Percentiles rank a stretch among this genome's conserved stretches.
phyloP scores from a whole-genome alignment of 2,113 vertebrate species.

The Pseudorectes ferrugineus region DNA sequence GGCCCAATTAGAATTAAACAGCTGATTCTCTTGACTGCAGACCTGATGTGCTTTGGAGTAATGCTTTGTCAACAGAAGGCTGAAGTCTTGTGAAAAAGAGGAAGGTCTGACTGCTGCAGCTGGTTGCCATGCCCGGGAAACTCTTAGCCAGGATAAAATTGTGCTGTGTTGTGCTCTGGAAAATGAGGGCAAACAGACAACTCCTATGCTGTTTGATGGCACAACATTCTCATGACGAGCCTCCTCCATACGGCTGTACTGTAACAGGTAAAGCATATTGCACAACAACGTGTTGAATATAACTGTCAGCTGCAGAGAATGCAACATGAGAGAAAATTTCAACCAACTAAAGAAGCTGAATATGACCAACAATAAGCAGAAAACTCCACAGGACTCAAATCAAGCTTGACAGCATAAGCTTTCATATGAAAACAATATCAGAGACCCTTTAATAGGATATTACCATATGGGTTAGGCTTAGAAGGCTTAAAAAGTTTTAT shows the following conservation, averaged over 20 bases:
- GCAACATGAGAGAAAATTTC: neutral
- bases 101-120: neutral
- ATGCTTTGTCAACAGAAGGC: neutral
- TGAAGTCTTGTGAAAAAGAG: neutral
- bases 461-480: neutral
- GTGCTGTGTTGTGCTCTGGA: neutral
- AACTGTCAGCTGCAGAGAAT: neutral
- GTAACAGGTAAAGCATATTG: neutral
- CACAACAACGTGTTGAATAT: neutral
- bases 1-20: neutral
- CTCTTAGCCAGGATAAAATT: neutral
- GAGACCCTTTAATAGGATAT: neutral
- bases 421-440: neutral
- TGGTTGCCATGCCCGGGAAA: neutral
- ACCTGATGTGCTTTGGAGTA: neutral
- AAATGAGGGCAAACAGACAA: neutral
- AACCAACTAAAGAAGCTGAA: neutral
- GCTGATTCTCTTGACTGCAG: neutral
- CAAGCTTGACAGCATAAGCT: neutral
- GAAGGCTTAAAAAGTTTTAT: neutral
- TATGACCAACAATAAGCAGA: neutral
- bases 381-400: neutral
- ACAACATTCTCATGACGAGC: neutral
- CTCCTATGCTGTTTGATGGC: neutral
- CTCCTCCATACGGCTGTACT: neutral